Evolutionary conservation across 2,797 vertebrate species (phyloP).

Genomic region (Darevskia nairensis): DNA sequence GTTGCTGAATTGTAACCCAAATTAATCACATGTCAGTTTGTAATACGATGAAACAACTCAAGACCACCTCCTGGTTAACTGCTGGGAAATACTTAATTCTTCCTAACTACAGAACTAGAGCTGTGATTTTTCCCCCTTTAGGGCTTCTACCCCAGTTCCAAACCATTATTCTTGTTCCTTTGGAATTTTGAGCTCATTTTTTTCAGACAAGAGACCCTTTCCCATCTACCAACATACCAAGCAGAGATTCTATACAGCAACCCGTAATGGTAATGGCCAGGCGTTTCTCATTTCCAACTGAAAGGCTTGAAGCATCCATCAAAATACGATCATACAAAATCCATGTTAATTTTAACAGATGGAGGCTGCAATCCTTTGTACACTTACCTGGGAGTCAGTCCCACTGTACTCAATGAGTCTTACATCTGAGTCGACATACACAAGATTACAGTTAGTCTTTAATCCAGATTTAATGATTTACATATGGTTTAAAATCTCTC

Average conservation of each 20-base stretch:
- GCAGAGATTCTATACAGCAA: slow-evolving; percentile 13
- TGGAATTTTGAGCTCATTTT: slow-evolving; percentile 15
- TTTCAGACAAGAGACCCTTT: slow-evolving; percentile 27
- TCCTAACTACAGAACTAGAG: slow-evolving; percentile 49
- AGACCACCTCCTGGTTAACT: too few relatives aligned
- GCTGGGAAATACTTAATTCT: neutral
- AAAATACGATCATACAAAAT: slow-evolving; percentile 36
- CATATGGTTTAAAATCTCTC: slow-evolving; percentile 8
- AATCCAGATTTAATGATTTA: neutral
- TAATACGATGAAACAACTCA: neutral
- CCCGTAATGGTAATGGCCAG: slow-evolving; percentile 33
- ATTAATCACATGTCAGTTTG: neutral
- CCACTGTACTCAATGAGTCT: neutral
- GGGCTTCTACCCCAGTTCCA: slow-evolving; percentile 52
- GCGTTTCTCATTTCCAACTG: slow-evolving; percentile 3
- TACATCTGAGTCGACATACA: neutral
- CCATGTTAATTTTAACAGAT: neutral
- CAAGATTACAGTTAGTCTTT: neutral
- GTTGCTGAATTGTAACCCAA: neutral
- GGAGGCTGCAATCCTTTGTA: neutral
- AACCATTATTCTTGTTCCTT: neutral
- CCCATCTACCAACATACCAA: slow-evolving; percentile 12
- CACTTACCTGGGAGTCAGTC: neutral
- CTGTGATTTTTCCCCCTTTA: slow-evolving; percentile 38
- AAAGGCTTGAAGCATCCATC: neutral